Percentiles rank a stretch among this genome's conserved stretches.
phyloP scores from a whole-genome alignment of 2,797 vertebrate species.

The Dipus sagitta region DNA sequence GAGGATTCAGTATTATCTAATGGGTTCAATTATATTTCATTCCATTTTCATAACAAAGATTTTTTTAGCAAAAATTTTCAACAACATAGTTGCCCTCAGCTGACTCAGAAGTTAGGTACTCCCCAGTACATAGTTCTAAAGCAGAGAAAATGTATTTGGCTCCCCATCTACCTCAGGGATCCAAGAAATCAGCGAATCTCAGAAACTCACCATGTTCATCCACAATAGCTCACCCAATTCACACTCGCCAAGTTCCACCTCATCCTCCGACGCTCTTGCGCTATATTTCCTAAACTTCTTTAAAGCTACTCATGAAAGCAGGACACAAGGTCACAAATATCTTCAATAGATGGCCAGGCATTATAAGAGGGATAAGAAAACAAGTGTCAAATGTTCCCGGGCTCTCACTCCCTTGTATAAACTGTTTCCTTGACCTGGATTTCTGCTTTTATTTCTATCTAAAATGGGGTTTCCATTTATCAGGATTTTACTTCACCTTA shows the following conservation, averaged over 20 bases:
- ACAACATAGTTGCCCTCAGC: background rate
- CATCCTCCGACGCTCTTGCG: background rate
- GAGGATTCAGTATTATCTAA: background rate
- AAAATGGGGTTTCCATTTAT: background rate
- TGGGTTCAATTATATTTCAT: background rate
- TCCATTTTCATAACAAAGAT: background rate
- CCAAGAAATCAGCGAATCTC: background rate
- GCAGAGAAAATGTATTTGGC: background rate
- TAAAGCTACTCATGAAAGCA: background rate
- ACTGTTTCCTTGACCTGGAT: background rate
- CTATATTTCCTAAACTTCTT: background rate
- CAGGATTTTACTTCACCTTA: background rate
- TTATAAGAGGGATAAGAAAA: background rate
- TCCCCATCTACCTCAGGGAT: background rate
- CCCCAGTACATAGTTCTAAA: background rate
- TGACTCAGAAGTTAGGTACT: background rate
- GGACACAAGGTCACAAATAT: background rate
- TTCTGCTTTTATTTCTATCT: background rate
- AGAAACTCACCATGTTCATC: background rate
- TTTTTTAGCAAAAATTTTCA: background rate
- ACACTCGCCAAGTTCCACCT: background rate
- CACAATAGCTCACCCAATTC: background rate
- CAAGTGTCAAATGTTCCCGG: background rate
- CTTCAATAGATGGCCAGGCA: background rate
- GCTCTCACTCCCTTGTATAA: background rate